Evolutionary conservation across 2,113 vertebrate species (phyloP), one percentile per base, ranked within the genome.

Genomic region (Mustela lutreola): DNA sequence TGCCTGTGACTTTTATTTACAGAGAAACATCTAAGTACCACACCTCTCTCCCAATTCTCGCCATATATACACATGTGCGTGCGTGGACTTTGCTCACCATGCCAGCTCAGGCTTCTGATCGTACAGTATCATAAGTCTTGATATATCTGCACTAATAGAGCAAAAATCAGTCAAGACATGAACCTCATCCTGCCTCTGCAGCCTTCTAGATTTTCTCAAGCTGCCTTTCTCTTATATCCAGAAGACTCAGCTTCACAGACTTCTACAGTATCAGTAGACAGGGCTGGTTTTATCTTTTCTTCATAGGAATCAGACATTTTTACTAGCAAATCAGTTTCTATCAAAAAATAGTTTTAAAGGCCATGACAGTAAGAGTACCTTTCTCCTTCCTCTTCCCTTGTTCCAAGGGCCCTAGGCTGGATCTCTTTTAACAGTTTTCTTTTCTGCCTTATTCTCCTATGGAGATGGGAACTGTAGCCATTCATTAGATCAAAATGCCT

Each of bases 271-370:
- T 78, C 42, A 85, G 5, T 45, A 28, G 18, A 36, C 18, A 80
- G 33, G 11, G 24, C 31, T 91, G 53, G 62, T 89, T 89, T 93
- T 88, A n/a, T 88, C 89, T 16, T 7, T 36, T 88, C 14, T 89
- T 94, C 24, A 63, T n/a, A 87, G 83, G 91, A 95, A 56, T 91
- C 71, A 91, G 79, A 48, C 26, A 22, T 88, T 88, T 94, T 91
- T 58, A 63, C 50, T 82, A 88, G 24, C 58, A 93, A 93, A 94
- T 80, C 16, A 62, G 48, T 93, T 95, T 91, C 36, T 94, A 11
- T 86, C 19, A 65, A 83, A 81, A 42, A 92, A 79, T 89, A 63
- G 33, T 67, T 81, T 71, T 39, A 76, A 93, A 86, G 82, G 48
- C 58, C 12, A 78, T 60, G 7, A 0, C 11, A 58, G 48, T 80